Conservation (phyloP, 2,888 invertebrate genomes). For the Trachelus stipa region DNA sequence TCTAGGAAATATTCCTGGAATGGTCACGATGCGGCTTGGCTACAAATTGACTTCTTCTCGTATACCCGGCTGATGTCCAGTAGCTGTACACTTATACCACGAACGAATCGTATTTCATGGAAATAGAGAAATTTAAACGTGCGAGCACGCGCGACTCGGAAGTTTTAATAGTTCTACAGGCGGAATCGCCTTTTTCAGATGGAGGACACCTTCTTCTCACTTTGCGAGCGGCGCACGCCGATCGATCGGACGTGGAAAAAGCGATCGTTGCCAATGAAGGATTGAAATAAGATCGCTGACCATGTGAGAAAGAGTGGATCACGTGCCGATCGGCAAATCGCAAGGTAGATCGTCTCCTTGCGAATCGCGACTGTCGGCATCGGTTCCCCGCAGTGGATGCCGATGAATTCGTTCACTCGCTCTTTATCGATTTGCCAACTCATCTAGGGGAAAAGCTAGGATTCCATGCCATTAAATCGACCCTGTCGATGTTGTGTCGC, state of each 20-base stretch:
- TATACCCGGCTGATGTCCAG: background rate
- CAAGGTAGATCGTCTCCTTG: background rate
- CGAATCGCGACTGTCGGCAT: background rate
- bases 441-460: background rate
- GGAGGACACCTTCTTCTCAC: slow-evolving; percentile 7
- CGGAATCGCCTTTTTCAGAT: slow-evolving; percentile 8
- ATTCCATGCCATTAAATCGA: background rate
- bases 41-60: slow-evolving; percentile 2
- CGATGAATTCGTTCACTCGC: background rate
- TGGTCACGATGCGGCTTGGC: background rate
- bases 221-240: slow-evolving; percentile 1
- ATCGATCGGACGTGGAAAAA: slow-evolving; percentile 7
- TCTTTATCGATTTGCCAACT: background rate
- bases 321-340: slow-evolving; percentile 9
- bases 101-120: background rate
- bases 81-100: background rate
- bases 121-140: slow-evolving; percentile 10
- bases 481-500: background rate
- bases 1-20: slow-evolving; percentile 5
- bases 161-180: slow-evolving; percentile 2
- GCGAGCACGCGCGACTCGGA: slow-evolving; percentile 6
- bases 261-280: slow-evolving; percentile 7
- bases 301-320: background rate
- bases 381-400: background rate
- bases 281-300: slow-evolving; percentile 10